Base-by-base conservation (phyloP, 2,888 invertebrate genomes). In the Adela reaumurella region DNA sequence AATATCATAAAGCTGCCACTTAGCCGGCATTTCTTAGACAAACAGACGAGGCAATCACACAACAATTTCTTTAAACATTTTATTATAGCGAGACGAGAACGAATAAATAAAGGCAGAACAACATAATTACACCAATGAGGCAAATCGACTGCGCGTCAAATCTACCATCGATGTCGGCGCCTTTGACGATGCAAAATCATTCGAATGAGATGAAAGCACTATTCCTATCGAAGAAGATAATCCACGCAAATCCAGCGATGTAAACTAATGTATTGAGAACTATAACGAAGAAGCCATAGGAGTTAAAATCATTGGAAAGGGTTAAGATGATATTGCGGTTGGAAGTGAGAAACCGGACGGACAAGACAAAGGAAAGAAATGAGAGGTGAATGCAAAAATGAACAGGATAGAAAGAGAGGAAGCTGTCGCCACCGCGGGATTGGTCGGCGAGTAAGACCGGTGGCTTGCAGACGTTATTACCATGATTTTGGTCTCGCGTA, bases 381-480 rank as follows among this genome's bases (percentile, higher is more conserved):
- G 62, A 57, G 69, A 72, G 49, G 50, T 50, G 17, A 11, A 58
- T 60, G 62, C 44, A 20, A 24, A 48, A 48, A 29, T 45, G 43
- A 42, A 46, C 50, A 50, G 53, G 68, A 60, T 59, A 50, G 62
- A 74, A 59, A 63, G 69, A 53, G 74, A 74, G 44, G 46, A 62
- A 53, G 56, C 64, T 55, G 67, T 58, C 68, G 68, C 70, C 68
- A 62, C 49, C 49, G 19, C 44, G 51, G 59, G 58, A 60, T 62
- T 56, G 52, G 46, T 58, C 55, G 56, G 49, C 61, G 58, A 60
- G 70, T 70, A 71, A 78, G 67, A 73, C 77, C 70, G 67, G 77
- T 70, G 71, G 77, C 72, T n/a, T 57, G 58, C 47, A 49, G 49
- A 51, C 51, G 53, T 72, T 72, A 77, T 76, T 74, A 74, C 64